Base-by-base conservation (phyloP, 2,797 vertebrate species). In the Onychomys torridus region DNA sequence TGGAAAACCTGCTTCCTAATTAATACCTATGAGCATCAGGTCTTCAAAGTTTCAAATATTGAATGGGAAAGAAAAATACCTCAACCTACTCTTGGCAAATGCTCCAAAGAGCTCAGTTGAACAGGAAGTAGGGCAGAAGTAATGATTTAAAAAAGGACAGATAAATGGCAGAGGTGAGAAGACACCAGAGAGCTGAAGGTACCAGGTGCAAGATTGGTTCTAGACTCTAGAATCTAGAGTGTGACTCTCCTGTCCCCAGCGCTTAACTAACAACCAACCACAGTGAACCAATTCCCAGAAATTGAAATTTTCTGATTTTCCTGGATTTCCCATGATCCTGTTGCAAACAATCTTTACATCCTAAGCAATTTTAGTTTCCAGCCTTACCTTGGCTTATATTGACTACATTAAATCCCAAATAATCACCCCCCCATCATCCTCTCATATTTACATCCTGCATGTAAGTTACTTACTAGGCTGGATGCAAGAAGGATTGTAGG, bases 21-120 rank as follows among this genome's bases (percentile, higher is more conserved):
- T 7, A 32, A 25, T 65, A 90, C 32, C 43, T 79, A 6, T 63
- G 23, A 93, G 27, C 82, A 16, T 81, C 25, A 71, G 7, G 61
- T 17, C 89, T 93, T 67, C 92, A 43, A 93, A 76, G 34, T 95
- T 34, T 91, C 46, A 93, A 87, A 87, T 91, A 83, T 2, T 84
- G 75, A 90, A 65, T 77, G n/a, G 32, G 11, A 84, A 71, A 92
- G 16, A 91, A 94, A 94, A 94, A 86, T 46, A 93, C 19, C 21
- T 89, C 57, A 78, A 78, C 29, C 25, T 79, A 57, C 49, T 61
- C 34, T 79, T 79, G 67, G 78, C 2, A 92, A 77, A 90, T 55
- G 34, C 16, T 78, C 93, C 92, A 46, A 25, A 77, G 27, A 59
- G 1, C 65, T 85, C 21, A 55, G 46, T 55, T 65, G 76, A 83